phyloP scores from a whole-genome alignment of 2,888 invertebrate species.

The Plusia festucae region DNA sequence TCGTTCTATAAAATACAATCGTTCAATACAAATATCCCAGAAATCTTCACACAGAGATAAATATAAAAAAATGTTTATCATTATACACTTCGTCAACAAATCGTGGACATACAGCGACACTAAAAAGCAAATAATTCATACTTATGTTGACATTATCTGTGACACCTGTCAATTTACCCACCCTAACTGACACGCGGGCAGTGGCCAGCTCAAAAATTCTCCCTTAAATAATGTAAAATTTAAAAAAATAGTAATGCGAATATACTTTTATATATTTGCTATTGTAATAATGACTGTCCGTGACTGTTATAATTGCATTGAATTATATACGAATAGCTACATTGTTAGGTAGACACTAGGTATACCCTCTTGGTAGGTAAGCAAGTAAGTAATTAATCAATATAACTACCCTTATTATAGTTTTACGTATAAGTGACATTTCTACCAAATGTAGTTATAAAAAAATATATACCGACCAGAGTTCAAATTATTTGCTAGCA shows the following conservation, averaged over 20 bases:
- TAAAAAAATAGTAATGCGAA: too few relatives aligned
- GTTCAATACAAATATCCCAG: constrained; percentile 11
- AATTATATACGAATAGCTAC: too few relatives aligned
- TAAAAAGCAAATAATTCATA: constrained; percentile 85
- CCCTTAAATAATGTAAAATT: constrained; percentile 8
- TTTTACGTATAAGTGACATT: too few relatives aligned
- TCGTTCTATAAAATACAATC: not conserved
- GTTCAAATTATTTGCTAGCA: constrained; percentile 15
- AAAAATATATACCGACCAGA: not conserved
- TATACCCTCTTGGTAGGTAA: too few relatives aligned
- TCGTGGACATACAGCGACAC: constrained; percentile 54
- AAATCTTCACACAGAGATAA: constrained; percentile 56
- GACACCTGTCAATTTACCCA: constrained; percentile 68
- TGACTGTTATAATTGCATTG: too few relatives aligned
- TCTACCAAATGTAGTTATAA: too few relatives aligned
- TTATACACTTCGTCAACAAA: constrained; percentile 55
- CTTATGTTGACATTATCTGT: constrained; percentile 76
- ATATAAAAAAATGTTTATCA: constrained; percentile 44
- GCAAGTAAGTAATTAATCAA: too few relatives aligned
- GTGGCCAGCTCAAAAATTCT: constrained; percentile 25
- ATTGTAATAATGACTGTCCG: too few relatives aligned
- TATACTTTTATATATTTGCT: too few relatives aligned
- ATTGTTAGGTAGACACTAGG: too few relatives aligned
- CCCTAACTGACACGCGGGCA: constrained; percentile 44
- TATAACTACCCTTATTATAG: too few relatives aligned